These are phyloP conservation scores for Premnoplex brunnescens DNA, from an alignment of 2,797 vertebrate species.

Conservation along the genomic window DNA sequence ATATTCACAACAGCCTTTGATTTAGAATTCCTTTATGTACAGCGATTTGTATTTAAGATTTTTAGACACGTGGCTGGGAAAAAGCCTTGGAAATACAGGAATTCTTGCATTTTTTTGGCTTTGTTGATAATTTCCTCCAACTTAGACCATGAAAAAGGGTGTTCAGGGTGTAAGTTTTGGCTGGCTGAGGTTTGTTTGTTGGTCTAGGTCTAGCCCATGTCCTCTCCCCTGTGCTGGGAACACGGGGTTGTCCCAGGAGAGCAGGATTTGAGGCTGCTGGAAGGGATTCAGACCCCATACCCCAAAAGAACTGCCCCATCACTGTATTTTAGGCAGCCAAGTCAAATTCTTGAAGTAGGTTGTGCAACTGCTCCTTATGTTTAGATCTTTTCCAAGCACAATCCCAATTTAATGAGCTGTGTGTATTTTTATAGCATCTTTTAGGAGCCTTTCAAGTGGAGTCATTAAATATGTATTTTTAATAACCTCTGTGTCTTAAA, in stretches of 20 bases:
- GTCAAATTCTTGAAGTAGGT: background rate
- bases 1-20: background rate
- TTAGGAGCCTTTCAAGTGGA: conserved; percentile 20
- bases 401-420: background rate
- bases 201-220: background rate
- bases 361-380: background rate
- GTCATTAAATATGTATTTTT: conserved; percentile 38
- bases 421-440: conserved; percentile 24
- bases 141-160: rapidly evolving
- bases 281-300: background rate
- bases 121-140: background rate
- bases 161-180: background rate
- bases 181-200: background rate
- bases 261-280: background rate
- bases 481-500: conserved; percentile 12
- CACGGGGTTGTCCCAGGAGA: no score
- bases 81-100: background rate
- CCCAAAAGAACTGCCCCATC: background rate
- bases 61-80: background rate
- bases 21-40: background rate
- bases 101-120: background rate
- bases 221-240: background rate
- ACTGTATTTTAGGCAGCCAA: background rate
- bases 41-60: background rate
- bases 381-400: background rate